Evolutionary conservation across 2,888 invertebrate genomes (phyloP), one percentile per base, ranked within the genome.

Genomic region (Fragum fragum): DNA sequence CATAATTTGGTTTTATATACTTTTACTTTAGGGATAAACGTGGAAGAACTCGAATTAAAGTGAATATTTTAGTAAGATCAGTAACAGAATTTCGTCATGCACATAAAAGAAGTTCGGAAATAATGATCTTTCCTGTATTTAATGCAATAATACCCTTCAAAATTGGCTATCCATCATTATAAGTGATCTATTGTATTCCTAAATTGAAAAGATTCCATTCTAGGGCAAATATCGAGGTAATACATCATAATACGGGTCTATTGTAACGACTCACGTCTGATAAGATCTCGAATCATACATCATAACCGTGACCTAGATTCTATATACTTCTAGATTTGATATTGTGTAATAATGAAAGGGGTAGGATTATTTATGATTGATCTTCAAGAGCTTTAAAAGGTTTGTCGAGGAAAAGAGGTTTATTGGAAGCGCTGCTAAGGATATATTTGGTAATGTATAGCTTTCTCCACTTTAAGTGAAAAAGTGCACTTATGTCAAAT

Each of bases 131-230:
- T 47, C 47, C 47, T 47, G 5, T 47, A 47, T 47, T 47, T 47
- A 47, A 47, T 47, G 14, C 16, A 47, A 5, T 9, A 47, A 9
- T 9, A 47, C 9, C 3, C 47, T n/a, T 3, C 47, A 14, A 47
- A 14, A 47, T 47, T 47, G n/a, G 7, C 47, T 47, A 47, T 47
- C 47, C 47, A 47, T 47, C 47, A 47, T 47, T 47, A n/a, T 47
- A 47, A 47, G 47, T 47, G 47, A 47, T 47, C 47, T 47, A 47
- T 47, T 47, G 47, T 47, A 47, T 47, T 47, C 2, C 47, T 14
- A 47, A 47, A 47, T 47, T 47, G 47, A 47, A 47, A 47, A 47
- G 47, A 47, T 47, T 47, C 47, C 47, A 47, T 47, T 47, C 47
- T 47, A 47, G 47, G 47, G 47, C 47, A 9, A 47, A 47, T 14